phyloP scores from a whole-genome alignment of 2,888 invertebrate genomes.

The Prosapia bicincta region DNA sequence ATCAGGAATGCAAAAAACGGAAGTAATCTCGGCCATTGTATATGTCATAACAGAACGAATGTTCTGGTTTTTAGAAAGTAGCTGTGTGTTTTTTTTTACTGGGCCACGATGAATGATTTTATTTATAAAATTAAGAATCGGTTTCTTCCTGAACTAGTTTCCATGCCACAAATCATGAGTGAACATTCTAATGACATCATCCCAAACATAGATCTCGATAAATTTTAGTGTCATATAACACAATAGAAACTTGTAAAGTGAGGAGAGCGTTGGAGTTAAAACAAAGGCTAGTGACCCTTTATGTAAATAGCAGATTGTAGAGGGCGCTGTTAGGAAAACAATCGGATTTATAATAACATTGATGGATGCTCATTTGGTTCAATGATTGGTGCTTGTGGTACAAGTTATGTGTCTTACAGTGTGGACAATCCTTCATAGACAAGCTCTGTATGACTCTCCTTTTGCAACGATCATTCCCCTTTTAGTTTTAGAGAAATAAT shows the following conservation, averaged over 20 bases:
- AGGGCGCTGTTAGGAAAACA: not conserved
- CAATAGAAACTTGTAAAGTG: not conserved
- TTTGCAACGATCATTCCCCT: no score
- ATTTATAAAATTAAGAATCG: not conserved
- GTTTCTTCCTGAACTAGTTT: not conserved
- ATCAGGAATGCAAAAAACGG: not conserved
- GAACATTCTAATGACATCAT: not conserved
- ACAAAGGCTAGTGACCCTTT: not conserved
- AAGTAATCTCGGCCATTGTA: not conserved
- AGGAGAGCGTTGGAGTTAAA: not conserved
- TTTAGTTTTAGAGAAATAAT: no score
- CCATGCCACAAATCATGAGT: not conserved
- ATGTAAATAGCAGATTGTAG: not conserved
- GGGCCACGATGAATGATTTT: not conserved
- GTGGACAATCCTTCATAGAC: no score
- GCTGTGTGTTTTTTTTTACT: not conserved
- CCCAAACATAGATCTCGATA: not conserved
- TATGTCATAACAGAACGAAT: not conserved
- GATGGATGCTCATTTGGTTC: no score
- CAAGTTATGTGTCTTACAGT: no score
- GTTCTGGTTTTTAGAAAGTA: not conserved
- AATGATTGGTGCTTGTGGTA: no score
- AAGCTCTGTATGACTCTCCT: no score
- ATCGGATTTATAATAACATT: not conserved
- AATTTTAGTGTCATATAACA: not conserved